Evolutionary conservation across 1,140 invertebrate genomes (phyloP).

Genomic region (Drosophila erecta): DNA sequence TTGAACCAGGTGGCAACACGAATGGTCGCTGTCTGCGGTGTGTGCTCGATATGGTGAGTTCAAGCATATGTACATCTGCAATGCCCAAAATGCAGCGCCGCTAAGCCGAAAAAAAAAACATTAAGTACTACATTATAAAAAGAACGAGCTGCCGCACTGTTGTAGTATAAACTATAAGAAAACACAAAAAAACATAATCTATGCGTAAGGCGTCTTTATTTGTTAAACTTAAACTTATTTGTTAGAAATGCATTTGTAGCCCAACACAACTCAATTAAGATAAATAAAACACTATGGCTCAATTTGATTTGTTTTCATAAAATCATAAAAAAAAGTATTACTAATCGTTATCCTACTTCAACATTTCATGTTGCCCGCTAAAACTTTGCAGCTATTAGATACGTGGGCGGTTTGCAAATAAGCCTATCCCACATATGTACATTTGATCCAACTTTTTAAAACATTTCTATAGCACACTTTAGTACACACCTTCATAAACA

Average conservation of each 20-base stretch:
- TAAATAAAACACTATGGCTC: neutral
- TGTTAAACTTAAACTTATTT: too few species aligned
- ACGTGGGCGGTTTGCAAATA: neutral
- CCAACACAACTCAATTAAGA: neutral
- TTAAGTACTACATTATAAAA: constrained; percentile 22
- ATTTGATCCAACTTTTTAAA: neutral
- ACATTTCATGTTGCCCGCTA: constrained; percentile 15
- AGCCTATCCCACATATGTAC: neutral
- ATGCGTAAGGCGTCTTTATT: too few species aligned
- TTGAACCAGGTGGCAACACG: constrained; percentile 48
- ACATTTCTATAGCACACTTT: neutral
- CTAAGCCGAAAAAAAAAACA: constrained; percentile 33
- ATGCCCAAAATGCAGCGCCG: constrained; percentile 56
- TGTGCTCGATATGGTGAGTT: constrained; percentile 53
- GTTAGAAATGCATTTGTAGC: neutral
- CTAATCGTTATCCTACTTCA: too few species aligned
- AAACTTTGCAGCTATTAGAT: constrained; percentile 3
- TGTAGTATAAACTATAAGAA: too few species aligned
- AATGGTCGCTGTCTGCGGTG: constrained; percentile 19
- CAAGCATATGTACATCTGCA: constrained; percentile 51
- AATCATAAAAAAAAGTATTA: too few species aligned
- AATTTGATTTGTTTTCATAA: neutral
- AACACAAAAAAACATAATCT: too few species aligned
- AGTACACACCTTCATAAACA: constrained; percentile 70
- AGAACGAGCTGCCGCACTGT: constrained; percentile 1